Evolutionary conservation across 2,797 vertebrate genomes (phyloP), one percentile per base, ranked within the genome.

Genomic region (Bucorvus abyssinicus): DNA sequence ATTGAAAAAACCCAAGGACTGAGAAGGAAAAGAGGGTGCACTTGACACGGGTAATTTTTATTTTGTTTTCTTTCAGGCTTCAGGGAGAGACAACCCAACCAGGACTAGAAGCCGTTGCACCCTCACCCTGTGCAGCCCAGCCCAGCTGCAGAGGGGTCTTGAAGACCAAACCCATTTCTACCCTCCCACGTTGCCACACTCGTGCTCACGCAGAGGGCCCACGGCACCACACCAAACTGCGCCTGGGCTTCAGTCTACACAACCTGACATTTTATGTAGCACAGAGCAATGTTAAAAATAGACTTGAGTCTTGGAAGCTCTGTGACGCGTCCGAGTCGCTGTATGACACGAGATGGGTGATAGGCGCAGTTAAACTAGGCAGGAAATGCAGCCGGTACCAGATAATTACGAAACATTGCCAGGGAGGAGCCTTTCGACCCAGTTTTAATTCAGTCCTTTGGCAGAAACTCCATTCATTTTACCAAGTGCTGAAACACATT

Each of bases 191-290:
- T 10, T 21, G 42, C 14, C 49, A 63, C 11, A 3, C 1, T 18
- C 20, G 1, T 4, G 38, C 27, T 60, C 57, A 14, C 36, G 30
- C 29, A 9, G 3, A 8, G 53, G 61, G 21, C 65, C 49, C 20
- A 1, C 0, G 21, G 49, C 40, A 49, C 65, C 36, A 1, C 1
- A 14, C 29, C 34, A 36, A 24, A 13, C 64, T 7, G 52, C 63
- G 40, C 3, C 6, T 0, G 17, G 24, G 26, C 26, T 29, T 16
- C 47, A 12, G 32, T 6, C 76, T 6, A 4, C 1, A n/a, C 52
- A 42, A 4, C 8, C 52, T 36, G 40, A 15, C 26, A 10, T n/a
- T 82, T 52, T 14, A 26, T 4, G n/a, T 57, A 42, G 34, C n/a
- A 13, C 20, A 47, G 44, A 42, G 36, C 47, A 12, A 4, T 5